Conservation (phyloP, 2,797 vertebrate species). For the Glyptemys insculpta region DNA sequence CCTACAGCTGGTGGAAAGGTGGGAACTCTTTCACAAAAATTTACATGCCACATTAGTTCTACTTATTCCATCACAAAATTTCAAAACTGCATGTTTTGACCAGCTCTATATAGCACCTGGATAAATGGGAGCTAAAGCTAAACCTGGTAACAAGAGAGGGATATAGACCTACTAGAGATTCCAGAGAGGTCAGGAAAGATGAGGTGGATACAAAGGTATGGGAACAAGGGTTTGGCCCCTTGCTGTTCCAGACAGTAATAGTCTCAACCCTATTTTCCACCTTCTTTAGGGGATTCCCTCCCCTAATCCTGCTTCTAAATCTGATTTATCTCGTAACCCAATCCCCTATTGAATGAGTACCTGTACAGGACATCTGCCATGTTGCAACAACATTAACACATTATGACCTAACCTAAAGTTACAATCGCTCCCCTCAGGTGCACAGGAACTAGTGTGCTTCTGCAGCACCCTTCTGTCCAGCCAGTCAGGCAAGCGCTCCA, state of each 20-base stretch:
- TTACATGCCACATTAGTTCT: background rate
- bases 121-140: background rate
- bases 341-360: background rate
- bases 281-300: background rate
- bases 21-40: background rate
- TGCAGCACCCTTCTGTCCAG: background rate
- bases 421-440: background rate
- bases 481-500: background rate
- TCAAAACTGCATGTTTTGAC: background rate
- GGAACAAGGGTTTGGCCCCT: background rate
- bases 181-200: background rate
- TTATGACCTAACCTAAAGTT: background rate
- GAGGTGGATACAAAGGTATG: background rate
- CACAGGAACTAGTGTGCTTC: background rate
- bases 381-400: background rate
- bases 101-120: background rate
- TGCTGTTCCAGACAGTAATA: background rate
- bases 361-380: background rate
- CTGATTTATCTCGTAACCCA: background rate
- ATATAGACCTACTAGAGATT: background rate
- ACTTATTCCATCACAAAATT: background rate
- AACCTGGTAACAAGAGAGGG: background rate
- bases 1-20: background rate
- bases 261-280: background rate
- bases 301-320: background rate